Conservation (phyloP, 2,797 vertebrate species). For the Gobionotothen gibberifrons region DNA sequence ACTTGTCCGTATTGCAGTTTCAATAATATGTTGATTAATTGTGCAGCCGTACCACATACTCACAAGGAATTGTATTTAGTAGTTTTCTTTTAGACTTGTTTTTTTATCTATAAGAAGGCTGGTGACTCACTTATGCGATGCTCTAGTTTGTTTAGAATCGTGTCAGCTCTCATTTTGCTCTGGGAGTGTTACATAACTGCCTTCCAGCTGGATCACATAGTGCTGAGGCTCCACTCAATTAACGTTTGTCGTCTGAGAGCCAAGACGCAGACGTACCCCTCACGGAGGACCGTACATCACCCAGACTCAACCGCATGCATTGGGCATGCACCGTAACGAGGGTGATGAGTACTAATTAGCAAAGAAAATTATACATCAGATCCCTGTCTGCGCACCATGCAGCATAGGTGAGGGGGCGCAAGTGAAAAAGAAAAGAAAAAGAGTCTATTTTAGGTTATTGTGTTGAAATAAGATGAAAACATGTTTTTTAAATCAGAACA, state of each 20-base stretch:
- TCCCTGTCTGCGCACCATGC: background rate
- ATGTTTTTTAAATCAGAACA: background rate
- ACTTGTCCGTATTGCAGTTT: too few species aligned
- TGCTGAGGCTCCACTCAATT: slow-evolving; percentile 55
- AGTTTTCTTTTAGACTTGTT: slow-evolving; percentile 30
- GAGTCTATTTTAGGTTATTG: slow-evolving; percentile 1
- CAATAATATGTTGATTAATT: too few species aligned
- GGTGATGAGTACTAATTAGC: slow-evolving; percentile 40
- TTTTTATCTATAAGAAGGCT: slow-evolving; percentile 37
- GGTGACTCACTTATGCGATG: slow-evolving; percentile 45
- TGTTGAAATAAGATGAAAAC: slow-evolving; percentile 1
- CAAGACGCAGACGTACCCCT: slow-evolving; percentile 44
- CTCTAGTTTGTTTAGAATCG: slow-evolving; percentile 40
- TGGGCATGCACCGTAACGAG: slow-evolving; percentile 13
- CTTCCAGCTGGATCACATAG: slow-evolving; percentile 59
- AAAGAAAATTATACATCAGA: slow-evolving; percentile 30
- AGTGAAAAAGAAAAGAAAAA: background rate
- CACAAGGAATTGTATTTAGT: background rate
- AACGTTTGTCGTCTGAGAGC: slow-evolving; percentile 36
- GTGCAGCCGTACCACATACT: background rate
- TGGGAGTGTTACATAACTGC: slow-evolving; percentile 55
- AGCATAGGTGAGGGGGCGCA: background rate
- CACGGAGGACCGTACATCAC: slow-evolving; percentile 32
- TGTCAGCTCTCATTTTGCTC: slow-evolving; percentile 58
- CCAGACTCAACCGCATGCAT: slow-evolving; percentile 9